A percentile compares a stretch with the other conserved stretches of the same genome.
phyloP scores from a whole-genome alignment of 2,888 invertebrate genomes.

The Ernsta delagoae region DNA sequence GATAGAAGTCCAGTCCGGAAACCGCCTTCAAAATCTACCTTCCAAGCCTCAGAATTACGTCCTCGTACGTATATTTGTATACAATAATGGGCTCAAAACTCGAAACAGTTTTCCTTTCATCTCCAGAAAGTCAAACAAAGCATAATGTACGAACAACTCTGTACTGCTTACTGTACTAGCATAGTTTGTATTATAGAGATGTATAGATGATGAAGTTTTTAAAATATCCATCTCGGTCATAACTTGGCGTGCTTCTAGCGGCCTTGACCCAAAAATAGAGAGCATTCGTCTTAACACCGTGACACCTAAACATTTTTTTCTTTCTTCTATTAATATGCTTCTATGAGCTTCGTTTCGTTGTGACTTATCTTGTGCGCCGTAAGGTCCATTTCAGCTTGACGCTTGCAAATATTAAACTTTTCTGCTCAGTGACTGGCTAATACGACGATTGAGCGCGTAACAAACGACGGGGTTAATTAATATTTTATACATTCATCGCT shows the following conservation, averaged over 20 bases:
- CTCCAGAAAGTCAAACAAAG: not conserved
- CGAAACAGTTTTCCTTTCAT: not conserved
- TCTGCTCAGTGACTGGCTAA: not conserved
- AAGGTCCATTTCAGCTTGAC: slow-evolving; percentile 39
- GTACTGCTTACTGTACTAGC: not conserved
- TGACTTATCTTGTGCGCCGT: slow-evolving; percentile 38
- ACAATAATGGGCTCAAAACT: not conserved
- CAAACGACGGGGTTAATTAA: slow-evolving; percentile 14
- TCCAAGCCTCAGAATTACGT: no score
- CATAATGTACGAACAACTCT: not conserved
- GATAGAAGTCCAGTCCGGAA: no score
- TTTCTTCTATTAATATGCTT: slow-evolving; percentile 26
- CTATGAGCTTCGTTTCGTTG: not conserved
- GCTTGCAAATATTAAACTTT: slow-evolving; percentile 32
- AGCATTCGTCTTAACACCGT: slow-evolving; percentile 70
- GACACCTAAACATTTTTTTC: slow-evolving; percentile 51
- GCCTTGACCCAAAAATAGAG: slow-evolving; percentile 77
- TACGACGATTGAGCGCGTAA: slow-evolving; percentile 29
- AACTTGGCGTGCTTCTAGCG: slow-evolving; percentile 52
- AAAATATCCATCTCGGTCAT: slow-evolving; percentile 44
- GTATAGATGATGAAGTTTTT: slow-evolving; percentile 45
- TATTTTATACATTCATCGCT: slow-evolving; percentile 7
- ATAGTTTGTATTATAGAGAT: not conserved
- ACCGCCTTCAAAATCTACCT: no score
- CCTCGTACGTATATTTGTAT: no score